phyloP scores from a whole-genome alignment of 2,113 vertebrate species.

The Ictalurus furcatus region DNA sequence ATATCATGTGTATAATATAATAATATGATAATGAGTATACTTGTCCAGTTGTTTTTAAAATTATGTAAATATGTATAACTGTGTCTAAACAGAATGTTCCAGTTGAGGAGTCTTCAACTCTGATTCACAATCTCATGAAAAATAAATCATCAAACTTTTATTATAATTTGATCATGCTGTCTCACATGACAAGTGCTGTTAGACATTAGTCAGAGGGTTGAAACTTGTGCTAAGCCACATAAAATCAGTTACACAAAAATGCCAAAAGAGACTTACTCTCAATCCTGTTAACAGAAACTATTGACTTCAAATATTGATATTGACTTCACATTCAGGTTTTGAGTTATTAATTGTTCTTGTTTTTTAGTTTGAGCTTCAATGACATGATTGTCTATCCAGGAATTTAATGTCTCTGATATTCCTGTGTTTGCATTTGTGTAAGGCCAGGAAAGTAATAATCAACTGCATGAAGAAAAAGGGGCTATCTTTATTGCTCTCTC shows the following conservation, averaged over 20 bases:
- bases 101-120: conserved; percentile 16
- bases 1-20: not conserved
- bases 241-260: not conserved
- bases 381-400: no score
- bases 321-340: conserved; percentile 43
- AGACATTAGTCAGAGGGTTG: conserved; percentile 38
- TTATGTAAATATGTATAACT: not conserved
- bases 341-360: conserved; percentile 22
- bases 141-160: conserved; percentile 43
- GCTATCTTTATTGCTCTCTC: not conserved
- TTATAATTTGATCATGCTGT: conserved; percentile 24
- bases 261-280: conserved; percentile 4
- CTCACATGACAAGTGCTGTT: conserved; percentile 31
- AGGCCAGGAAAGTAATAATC: conserved; percentile 26
- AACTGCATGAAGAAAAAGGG: not conserved
- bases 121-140: conserved; percentile 32
- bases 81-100: conserved; percentile 22
- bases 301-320: conserved; percentile 69
- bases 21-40: not conserved
- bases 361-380: not conserved
- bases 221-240: conserved; percentile 30
- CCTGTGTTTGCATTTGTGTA: not conserved
- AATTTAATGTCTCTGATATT: not conserved
- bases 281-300: conserved; percentile 29
- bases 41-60: not conserved